Evolutionary conservation across 2,113 vertebrate genomes (phyloP), one percentile per base, ranked within the genome.

Genomic region (Odocoileus virginianus): DNA sequence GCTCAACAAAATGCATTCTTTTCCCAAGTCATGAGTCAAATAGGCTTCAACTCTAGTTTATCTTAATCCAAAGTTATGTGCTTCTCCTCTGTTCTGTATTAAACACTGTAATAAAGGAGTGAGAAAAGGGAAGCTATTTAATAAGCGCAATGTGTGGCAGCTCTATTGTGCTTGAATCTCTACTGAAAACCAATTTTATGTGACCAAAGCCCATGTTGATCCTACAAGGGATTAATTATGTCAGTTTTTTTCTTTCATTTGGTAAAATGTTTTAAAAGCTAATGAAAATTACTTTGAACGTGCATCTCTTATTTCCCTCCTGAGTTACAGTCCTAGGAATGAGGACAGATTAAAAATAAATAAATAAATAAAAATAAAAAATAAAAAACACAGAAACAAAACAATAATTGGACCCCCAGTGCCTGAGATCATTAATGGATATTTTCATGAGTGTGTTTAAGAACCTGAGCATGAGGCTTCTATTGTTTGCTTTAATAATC

Each of bases 291-390:
- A 43, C 36, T 74, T 93, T 55, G 71, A 86, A 86, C 94, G 61
- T 19, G 78, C 5, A 78, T 10, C 8, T 57, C 28, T 96, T 88
- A 91, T 89, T 96, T 94, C 60, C 43, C 43, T 91, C 55, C 54
- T 94, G 81, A 81, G 14, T 81, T 91, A 58, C 1, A 88, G 21
- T 89, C 19, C 21, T 91, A 19, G 33, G 82, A 94, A 95, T 50
- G 33, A 43, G 82, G 54, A 94, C 94, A 93, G 83, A 93, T 94
- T 94, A 89, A 95, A 96, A 88, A 93, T 30, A 21, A 67, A 67
- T 3, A 50, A 50, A 13, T 3, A 50, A 50, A 50, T 13, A 50
- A 50, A 50, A 47, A 45, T 45, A 67, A 9, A 19, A n/a, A 36
- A 10, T 1, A 90, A 61, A 78, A 61, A 74, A 43, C 45, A 9